phyloP scores from a whole-genome alignment of 2,113 vertebrate species.

The Hassar affinis region DNA sequence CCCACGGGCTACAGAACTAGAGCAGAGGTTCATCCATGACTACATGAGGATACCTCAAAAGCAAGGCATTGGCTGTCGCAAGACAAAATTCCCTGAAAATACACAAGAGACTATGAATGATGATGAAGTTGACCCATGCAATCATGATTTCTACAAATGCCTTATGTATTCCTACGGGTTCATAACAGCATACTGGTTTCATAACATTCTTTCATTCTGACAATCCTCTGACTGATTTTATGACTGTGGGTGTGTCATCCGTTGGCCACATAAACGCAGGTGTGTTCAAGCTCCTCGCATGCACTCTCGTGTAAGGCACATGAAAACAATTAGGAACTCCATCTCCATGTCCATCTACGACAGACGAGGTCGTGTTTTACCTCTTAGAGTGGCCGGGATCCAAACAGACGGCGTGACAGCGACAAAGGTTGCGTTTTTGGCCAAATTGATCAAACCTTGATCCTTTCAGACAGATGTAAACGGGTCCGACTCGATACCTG shows the following conservation, averaged over 20 bases:
- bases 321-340: too few relatives aligned
- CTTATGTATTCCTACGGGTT: background rate
- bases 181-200: background rate
- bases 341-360: too few relatives aligned
- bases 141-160: too few relatives aligned
- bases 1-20: constrained; percentile 22
- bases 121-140: too few relatives aligned
- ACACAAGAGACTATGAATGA: background rate
- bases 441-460: background rate
- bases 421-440: background rate
- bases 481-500: too few relatives aligned
- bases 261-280: constrained; percentile 17
- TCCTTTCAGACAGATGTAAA: background rate
- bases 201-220: background rate
- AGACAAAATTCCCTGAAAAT: background rate
- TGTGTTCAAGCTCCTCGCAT: background rate
- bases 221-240: background rate
- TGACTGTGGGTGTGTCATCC: constrained; percentile 30
- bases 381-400: background rate
- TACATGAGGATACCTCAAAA: background rate
- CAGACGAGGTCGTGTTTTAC: background rate
- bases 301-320: background rate
- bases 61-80: background rate
- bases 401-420: background rate
- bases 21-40: constrained; percentile 9